Evolutionary conservation across 2,888 invertebrate genomes (phyloP).

Genomic region (Diaprepes abbreviatus): DNA sequence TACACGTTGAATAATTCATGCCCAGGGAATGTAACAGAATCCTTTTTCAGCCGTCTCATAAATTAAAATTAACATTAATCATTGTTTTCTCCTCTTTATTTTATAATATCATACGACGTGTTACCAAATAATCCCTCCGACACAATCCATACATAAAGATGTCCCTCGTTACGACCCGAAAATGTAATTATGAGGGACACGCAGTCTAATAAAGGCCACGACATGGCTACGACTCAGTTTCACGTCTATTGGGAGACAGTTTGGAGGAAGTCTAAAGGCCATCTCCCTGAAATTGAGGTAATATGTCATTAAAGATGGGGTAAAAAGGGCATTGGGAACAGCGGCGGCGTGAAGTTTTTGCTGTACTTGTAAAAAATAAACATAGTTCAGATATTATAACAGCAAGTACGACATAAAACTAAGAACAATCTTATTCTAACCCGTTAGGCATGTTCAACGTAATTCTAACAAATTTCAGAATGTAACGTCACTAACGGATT

Average conservation of each 20-base stretch:
- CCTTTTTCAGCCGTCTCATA: too few relatives aligned
- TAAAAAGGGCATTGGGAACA: not conserved
- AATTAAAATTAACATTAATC: too few relatives aligned
- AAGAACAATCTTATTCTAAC: too few relatives aligned
- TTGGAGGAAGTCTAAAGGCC: not conserved
- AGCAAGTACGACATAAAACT: too few relatives aligned
- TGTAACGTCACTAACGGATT: too few relatives aligned
- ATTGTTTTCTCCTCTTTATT: not conserved
- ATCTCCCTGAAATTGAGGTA: constrained; percentile 6
- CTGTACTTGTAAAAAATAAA: too few relatives aligned
- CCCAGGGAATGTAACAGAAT: too few relatives aligned
- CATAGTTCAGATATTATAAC: too few relatives aligned
- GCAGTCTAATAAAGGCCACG: constrained; percentile 9
- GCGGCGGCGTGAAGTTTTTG: not conserved
- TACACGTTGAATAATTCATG: too few relatives aligned
- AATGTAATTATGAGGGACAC: constrained; percentile 18
- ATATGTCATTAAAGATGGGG: constrained; percentile 11
- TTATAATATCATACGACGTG: not conserved
- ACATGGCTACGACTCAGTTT: not conserved
- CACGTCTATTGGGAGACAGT: constrained; percentile 1
- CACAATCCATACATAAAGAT: constrained; percentile 13
- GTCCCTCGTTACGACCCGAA: constrained; percentile 12
- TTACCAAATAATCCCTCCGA: not conserved
- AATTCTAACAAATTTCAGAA: too few relatives aligned
- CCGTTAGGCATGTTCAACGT: too few relatives aligned